These are phyloP conservation scores for Musca vetustissima DNA, from an alignment of 1,140 invertebrate species.

Conservation along the genomic window DNA sequence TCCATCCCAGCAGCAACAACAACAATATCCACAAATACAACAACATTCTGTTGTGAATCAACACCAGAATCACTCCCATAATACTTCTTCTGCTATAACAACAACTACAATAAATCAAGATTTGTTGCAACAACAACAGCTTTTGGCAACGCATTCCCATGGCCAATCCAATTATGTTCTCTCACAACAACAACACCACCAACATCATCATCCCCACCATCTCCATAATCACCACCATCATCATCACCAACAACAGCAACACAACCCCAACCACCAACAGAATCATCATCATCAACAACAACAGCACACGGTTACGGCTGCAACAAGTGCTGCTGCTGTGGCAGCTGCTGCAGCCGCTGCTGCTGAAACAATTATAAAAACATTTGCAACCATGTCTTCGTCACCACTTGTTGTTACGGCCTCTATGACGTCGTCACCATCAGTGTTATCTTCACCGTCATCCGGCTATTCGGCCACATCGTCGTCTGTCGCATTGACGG, in stretches of 20 bases:
- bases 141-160: no score
- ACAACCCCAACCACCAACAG: not conserved
- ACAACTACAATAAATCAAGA: no score
- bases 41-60: conserved; percentile 2
- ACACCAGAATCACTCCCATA: no score
- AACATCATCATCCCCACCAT: not conserved
- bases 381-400: conserved; percentile 32
- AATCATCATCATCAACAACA: conserved; percentile 7
- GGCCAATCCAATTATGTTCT: no score
- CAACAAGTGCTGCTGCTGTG: conserved; percentile 23
- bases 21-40: not conserved
- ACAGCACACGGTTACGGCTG: conserved; percentile 14
- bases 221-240: not conserved
- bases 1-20: not conserved
- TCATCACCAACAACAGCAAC: not conserved
- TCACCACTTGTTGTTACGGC: conserved; percentile 10
- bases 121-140: no score
- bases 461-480: not conserved
- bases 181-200: not conserved
- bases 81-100: no score
- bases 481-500: conserved; percentile 3
- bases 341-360: conserved; percentile 29
- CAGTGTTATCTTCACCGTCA: not conserved
- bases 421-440: conserved; percentile 1
- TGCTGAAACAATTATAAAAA: conserved; percentile 50